Evolutionary conservation across 1,140 invertebrate species (phyloP).

Genomic region (Drosophila bifasciata): DNA sequence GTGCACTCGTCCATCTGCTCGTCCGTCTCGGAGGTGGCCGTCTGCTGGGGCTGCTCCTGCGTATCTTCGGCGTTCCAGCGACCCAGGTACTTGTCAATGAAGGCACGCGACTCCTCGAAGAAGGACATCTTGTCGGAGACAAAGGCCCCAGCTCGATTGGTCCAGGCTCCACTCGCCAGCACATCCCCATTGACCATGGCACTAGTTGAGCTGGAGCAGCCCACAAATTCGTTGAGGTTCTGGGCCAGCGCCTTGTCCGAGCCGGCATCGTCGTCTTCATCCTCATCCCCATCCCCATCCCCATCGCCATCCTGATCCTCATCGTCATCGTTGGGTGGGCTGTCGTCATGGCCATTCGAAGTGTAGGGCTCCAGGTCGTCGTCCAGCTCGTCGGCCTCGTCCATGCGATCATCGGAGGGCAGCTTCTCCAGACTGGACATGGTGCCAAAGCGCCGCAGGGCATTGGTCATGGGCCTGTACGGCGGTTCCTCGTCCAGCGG

Average conservation of each 20-base stretch:
- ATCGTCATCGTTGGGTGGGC: conserved; percentile 8
- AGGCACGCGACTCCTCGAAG: conserved; percentile 86
- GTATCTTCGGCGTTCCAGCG: conserved; percentile 77
- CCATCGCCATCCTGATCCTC: conserved; percentile 72
- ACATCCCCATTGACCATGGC: conserved; percentile 62
- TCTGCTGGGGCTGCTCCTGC: conserved; percentile 37
- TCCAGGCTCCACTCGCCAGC: conserved; percentile 87
- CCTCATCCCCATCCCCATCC: conserved; percentile 63
- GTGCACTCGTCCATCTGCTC: conserved; percentile 87
- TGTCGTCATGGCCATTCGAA: conserved; percentile 65
- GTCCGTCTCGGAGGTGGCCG: conserved; percentile 84
- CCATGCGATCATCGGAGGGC: conserved; percentile 83
- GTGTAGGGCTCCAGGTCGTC: conserved; percentile 55
- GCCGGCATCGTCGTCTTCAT: conserved; percentile 46
- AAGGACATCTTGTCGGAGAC: conserved; percentile 93
- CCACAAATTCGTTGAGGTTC: conserved; percentile 39
- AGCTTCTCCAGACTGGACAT: conserved; percentile 90
- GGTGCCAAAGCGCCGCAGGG: conserved; percentile 88
- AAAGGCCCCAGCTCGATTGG: conserved; percentile 90
- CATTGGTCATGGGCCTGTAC: conserved; percentile 85
- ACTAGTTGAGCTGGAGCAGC: conserved; percentile 24
- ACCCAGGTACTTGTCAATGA: conserved; percentile 83
- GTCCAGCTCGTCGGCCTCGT: conserved; percentile 81
- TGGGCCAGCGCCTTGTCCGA: conserved; percentile 78
- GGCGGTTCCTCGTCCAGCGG: conserved; percentile 86